Evolutionary conservation across 2,113 vertebrate species (phyloP), one percentile per base, ranked within the genome.

Genomic region (Aphelocoma coerulescens): DNA sequence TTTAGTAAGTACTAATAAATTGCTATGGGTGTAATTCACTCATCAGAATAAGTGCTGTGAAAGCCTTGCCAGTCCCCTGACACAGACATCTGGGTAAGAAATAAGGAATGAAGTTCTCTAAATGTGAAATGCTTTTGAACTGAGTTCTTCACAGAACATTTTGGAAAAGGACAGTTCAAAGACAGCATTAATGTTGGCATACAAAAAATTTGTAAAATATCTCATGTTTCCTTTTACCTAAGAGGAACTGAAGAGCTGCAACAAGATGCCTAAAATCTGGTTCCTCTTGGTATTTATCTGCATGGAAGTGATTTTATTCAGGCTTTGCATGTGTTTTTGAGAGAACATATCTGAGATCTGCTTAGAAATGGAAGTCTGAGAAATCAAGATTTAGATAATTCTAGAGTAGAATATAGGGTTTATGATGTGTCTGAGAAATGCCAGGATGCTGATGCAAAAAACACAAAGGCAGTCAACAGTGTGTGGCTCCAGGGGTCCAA

Each of bases 1-100:
- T 89, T 89, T 94, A 82, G 28, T 82, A 83, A 87, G 62, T 21
- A 73, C 26, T 62, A 41, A 95, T 93, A 96, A 91, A 87, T 89
- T 88, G n/a, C 75, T 85, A 28, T 52, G 8, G 27, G 10, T 61
- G 17, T 55, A 81, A 87, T 88, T 89, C 6, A 1, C 22, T 37
- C 35, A 55, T 79, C 30, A 48, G 69, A 81, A 63, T 69, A 80
- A 95, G 51, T 94, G 35, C 46, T 61, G 32, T 58, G 62, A 71
- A 91, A 89, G 19, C 32, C 24, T 85, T 12, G 1, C 15, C 54
- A 48, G 43, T 71, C 35, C 41, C 20, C 44, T 74, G 35, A 26
- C 46, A 83, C 43, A 32, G 32, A 52, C 5, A 13, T 30, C n/a
- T 79, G 30, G 17, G 49, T 51, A 52, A 49, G 37, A 75, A 71